Conservation (phyloP, 2,797 vertebrate genomes). For the Acropternis orthonyx region DNA sequence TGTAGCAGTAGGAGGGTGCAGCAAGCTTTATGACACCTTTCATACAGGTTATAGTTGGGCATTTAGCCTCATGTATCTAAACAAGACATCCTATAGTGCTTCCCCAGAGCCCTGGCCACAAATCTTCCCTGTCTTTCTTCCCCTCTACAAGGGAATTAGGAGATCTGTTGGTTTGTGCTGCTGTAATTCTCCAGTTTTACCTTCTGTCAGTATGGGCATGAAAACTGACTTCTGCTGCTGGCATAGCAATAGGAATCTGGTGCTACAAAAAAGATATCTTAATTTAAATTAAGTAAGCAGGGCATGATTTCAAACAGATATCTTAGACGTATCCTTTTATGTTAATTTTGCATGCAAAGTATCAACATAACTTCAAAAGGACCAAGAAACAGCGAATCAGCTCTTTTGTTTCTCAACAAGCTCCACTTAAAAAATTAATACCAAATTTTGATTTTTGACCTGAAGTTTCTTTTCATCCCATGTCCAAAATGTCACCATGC, state of each 20-base stretch:
- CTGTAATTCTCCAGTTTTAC: background rate
- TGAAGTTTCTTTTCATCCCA: background rate
- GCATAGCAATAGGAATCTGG: background rate
- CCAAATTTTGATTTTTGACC: background rate
- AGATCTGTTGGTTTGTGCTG: background rate
- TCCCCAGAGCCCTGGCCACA: background rate
- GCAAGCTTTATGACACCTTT: background rate
- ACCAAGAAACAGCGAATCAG: background rate
- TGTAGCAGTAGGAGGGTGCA: background rate
- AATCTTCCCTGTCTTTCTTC: background rate
- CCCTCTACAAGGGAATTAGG: background rate
- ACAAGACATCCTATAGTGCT: background rate
- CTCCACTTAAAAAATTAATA: background rate
- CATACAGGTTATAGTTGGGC: background rate
- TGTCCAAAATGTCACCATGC: background rate
- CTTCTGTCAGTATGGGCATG: background rate
- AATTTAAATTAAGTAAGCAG: background rate
- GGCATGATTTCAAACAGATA: background rate
- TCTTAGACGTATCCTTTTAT: background rate
- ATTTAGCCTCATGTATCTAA: background rate
- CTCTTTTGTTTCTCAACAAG: background rate
- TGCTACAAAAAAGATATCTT: background rate
- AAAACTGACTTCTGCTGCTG: background rate
- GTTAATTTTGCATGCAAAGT: background rate
- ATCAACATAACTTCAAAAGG: conserved; percentile 7